Base-by-base conservation (phyloP, 2,888 invertebrate species). In the Drosophila affinis region DNA sequence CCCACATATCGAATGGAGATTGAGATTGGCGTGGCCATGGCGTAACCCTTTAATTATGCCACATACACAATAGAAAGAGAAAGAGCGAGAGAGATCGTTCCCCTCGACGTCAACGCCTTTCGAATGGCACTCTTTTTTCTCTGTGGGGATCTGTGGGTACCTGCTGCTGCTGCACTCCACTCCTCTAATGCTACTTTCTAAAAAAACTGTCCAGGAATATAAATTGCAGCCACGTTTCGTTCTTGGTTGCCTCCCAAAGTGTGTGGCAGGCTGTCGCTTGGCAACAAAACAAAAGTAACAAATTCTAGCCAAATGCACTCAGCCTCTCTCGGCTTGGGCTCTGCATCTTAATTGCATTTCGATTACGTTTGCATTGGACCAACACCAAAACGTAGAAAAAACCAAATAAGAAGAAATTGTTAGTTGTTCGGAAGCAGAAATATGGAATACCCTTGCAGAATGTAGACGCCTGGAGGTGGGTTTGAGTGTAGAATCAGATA, bases 41-140 rank as follows among this genome's bases (percentile, higher is more conserved):
- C 77, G 77, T 86, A 89, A 89, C 85, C 85, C 85, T 86, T 86
- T 86, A 86, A 89, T 86, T 86, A 89, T 89, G 73, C 73, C 89
- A 75, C 67, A 78, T 17, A 62, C 12, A 32, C 58, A 32, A 67
- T 47, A 68, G 56, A 51, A 49, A 44, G 53, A 73, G 52, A 21
- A 39, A 27, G 24, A 74, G 24, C 24, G 24, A 24, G 24, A 57
- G 24, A 27, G 24, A 17, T 44, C 73, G 62, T 73, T 65, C 68
- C 52, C 48, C 57, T 61, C 72, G 48, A 81, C 81, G 79, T 85
- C 82, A 81, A 85, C 85, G 85, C 88, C 85, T 86, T 88, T 86
- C 88, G 71, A 86, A 89, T 84, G 83, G 87, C 83, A 84, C 70
- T 83, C 69, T 69, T 56, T 29, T 29, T 21, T 21, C 0, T 27